Conservation (phyloP, 2,113 vertebrate species). For the Phrynocephalus versicolor region DNA sequence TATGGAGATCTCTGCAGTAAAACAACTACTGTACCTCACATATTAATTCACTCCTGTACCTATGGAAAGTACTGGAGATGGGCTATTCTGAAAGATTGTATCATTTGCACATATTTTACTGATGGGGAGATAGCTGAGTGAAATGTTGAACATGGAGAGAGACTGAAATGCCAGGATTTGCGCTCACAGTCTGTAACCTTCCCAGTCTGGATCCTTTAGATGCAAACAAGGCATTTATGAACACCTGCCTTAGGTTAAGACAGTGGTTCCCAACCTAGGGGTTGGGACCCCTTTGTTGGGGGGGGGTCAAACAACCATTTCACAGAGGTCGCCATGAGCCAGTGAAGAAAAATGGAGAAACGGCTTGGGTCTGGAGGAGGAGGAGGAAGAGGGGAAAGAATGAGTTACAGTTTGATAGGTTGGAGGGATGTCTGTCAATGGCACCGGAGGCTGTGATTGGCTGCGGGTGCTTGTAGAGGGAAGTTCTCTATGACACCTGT, state of each 20-base stretch:
- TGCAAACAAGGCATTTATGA: not conserved
- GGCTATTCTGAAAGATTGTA: not conserved
- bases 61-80: not conserved
- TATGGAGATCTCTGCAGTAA: not conserved
- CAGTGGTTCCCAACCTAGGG: no score
- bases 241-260: not conserved
- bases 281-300: no score
- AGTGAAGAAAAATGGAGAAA: no score
- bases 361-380: no score
- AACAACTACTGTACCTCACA: not conserved
- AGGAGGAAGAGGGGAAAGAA: no score
- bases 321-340: no score
- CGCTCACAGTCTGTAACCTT: not conserved
- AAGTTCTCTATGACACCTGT: no score
- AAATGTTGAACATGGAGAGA: not conserved
- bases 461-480: no score
- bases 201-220: not conserved
- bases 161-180: not conserved
- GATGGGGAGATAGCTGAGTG: not conserved
- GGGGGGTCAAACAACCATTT: no score
- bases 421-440: no score
- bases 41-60: not conserved
- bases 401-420: no score
- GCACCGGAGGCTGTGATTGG: no score
- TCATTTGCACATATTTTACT: not conserved